Base-by-base conservation (phyloP, 2,113 vertebrate genomes). In the Calypte anna region DNA sequence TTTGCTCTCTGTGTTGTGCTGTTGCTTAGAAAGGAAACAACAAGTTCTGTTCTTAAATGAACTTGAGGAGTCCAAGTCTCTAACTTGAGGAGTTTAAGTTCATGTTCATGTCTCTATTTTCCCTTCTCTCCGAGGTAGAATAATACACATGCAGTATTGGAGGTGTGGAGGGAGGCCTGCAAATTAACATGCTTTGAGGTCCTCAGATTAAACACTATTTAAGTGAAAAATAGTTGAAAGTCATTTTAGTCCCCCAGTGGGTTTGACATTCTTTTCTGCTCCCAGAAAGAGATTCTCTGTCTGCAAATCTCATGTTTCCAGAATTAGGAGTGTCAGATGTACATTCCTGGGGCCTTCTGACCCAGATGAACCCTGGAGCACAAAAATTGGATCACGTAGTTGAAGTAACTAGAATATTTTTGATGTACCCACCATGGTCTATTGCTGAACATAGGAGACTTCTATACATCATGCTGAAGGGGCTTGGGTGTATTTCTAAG, bases 301-400 rank as follows among this genome's bases (percentile, higher is more conserved):
- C 86, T 69, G 78, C 58, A 93, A 91, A 93, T 95, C 91, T 97
- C 93, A 92, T 64, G 78, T 94, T 96, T 93, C 86, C 66, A 92
- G 91, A 93, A 84, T 85, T 92, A 96, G 40, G 76, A 94, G 73
- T 78, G 83, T 94, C 91, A 90, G 77, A 91, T 93, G 31, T 82
- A n/a, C 78, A 73, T 94, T 94, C 81, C 73, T 89, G 74, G 30
- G 50, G 70, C 74, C 27, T 94, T 95, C 84, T 93, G 95, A 92
- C 81, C 86, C 81, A 94, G 91, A 68, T 95, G 95, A 93, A 92
- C 74, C 73, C 51, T 48, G 20, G 36, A 62, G 10, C 43, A 76
- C 74, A 91, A 92, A 93, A 92, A 93, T 89, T 73, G 94, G 77
- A 36, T 92, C 17, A 1, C 72, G 16, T 27, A 55, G 23, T 57